Percentiles rank a stretch among this genome's conserved stretches.
Evolutionary conservation across 2,888 invertebrate species (phyloP).

Genomic region (Luffia ferchaultella): DNA sequence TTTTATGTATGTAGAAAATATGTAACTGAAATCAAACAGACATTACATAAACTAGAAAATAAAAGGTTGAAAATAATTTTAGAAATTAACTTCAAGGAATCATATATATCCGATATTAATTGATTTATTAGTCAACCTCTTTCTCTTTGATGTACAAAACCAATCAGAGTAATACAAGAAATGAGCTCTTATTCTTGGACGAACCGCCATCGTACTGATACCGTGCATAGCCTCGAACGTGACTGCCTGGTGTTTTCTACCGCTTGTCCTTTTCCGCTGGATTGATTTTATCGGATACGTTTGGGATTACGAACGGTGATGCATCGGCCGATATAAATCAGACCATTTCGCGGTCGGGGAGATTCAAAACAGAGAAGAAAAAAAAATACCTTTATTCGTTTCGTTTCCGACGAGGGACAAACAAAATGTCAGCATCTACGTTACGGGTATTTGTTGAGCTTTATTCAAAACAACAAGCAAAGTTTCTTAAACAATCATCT

Average conservation of each 20-base stretch:
- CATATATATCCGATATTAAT: neutral
- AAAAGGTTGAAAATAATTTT: neutral
- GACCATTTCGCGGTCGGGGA: conserved; percentile 1
- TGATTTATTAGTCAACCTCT: neutral
- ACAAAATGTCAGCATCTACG: neutral
- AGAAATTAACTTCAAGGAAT: neutral
- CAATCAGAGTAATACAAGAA: neutral
- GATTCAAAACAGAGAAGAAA: neutral
- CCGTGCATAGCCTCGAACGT: conserved; percentile 16
- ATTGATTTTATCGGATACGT: conserved; percentile 16
- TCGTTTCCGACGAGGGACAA: neutral
- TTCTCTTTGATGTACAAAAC: neutral
- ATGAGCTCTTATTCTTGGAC: neutral
- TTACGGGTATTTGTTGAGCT: neutral
- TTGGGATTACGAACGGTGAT: conserved; percentile 8
- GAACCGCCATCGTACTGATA: neutral
- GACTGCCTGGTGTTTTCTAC: conserved; percentile 16
- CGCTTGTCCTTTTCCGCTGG: conserved; percentile 15
- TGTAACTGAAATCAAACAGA: too few relatives aligned
- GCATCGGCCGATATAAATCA: conserved; percentile 9
- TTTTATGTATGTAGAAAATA: too few relatives aligned
- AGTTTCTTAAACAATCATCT: neutral
- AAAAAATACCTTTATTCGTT: neutral
- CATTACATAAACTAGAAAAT: neutral
- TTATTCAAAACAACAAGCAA: neutral